Conservation (phyloP, 2,113 vertebrate genomes). For the Crotophaga sulcirostris region DNA sequence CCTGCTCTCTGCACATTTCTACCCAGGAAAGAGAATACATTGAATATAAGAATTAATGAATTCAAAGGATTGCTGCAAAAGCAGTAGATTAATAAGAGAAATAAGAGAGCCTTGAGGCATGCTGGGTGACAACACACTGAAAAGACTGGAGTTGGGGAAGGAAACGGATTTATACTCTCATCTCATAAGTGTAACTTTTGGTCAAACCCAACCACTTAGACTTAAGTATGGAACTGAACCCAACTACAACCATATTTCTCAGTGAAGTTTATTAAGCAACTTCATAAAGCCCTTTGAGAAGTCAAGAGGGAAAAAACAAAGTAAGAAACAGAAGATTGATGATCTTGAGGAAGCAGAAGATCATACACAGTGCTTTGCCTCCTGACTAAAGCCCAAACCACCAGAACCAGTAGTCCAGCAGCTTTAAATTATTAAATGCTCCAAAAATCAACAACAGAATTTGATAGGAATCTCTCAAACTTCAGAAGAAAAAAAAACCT, state of each 20-base stretch:
- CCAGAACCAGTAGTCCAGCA: not conserved
- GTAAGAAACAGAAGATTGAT: not conserved
- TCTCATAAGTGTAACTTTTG: not conserved
- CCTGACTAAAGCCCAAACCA: not conserved
- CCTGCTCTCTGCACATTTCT: not conserved
- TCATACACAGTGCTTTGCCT: not conserved
- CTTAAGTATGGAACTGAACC: not conserved
- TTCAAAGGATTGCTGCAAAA: not conserved
- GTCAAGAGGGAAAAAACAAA: not conserved
- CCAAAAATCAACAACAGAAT: not conserved
- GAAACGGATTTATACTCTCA: not conserved
- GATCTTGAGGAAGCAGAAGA: not conserved
- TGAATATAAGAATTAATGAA: not conserved
- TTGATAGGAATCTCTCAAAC: fast-evolving
- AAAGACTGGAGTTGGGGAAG: not conserved
- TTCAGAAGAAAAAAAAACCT: not conserved
- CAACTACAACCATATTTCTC: not conserved
- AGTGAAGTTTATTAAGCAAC: not conserved
- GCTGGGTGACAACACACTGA: not conserved
- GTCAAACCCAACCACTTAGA: not conserved
- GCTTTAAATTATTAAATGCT: not conserved
- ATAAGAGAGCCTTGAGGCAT: not conserved
- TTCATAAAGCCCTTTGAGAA: not conserved
- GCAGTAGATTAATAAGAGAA: not conserved
- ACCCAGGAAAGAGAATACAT: not conserved